Base-by-base conservation (phyloP, 2,797 vertebrate genomes). In the Remorina albescens region DNA sequence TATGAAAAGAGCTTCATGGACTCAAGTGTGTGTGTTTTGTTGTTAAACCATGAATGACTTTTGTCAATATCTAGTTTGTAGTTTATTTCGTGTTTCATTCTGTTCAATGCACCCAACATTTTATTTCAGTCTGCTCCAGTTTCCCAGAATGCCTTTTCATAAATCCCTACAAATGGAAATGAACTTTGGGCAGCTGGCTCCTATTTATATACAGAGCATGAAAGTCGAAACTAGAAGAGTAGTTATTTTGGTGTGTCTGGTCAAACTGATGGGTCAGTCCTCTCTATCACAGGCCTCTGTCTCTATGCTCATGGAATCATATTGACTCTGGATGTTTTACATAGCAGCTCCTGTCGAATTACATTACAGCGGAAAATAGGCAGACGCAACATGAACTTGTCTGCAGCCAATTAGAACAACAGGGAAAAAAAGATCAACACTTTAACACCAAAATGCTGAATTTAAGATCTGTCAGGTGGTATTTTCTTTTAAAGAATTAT, bases 131-230 rank as follows among this genome's bases (percentile, higher is more conserved):
- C 23, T 57, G 34, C 37, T 19, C 47, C n/a, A 8, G 30, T 80
- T 77, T 78, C 36, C 41, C 21, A 51, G 41, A 64, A 54, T 66
- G 39, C 39, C 42, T 67, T 54, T 50, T 61, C n/a, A 54, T 50
- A 44, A 80, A 63, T 68, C 50, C 71, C 37, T 42, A 56, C 62
- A 69, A 53, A 72, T 34, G 15, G 16, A 62, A 68, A 28, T 51
- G 41, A 59, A 67, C 8, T 66, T 63, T 39, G 63, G 76, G 42
- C 25, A 41, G 60, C 63, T 11, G 44, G 25, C 59, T 74, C 57
- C 64, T 80, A 71, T 74, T 63, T 62, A 58, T 71, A 67, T 28
- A 44, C 49, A 36, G 69, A 67, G 41, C 46, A 30, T 41, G 54
- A 42, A 49, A 65, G 58, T 53, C 75, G 13, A 46, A 69, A 72